phyloP scores from a whole-genome alignment of 2,888 invertebrate species.

The Nephrotoma flavescens region DNA sequence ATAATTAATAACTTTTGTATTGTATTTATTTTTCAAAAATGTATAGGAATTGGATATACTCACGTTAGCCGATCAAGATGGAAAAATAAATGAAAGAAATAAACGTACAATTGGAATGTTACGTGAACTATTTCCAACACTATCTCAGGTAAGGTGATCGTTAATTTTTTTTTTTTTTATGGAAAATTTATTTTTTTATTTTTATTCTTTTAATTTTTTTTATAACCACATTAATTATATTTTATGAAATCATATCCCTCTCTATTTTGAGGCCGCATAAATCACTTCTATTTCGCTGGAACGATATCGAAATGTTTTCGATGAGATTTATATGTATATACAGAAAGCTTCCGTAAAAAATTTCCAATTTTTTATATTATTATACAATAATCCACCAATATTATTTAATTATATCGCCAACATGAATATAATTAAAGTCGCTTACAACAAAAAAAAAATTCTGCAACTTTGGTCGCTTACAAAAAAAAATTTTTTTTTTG shows the following conservation, averaged over 20 bases:
- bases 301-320: too few relatives aligned
- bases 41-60: slow-evolving; percentile 51
- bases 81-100: slow-evolving; percentile 50
- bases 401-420: not conserved
- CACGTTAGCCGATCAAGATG: slow-evolving; percentile 49
- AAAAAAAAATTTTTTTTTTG: not conserved
- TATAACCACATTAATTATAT: not conserved
- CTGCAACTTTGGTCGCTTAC: not conserved
- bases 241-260: not conserved
- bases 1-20: not conserved
- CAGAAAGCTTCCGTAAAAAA: too few relatives aligned
- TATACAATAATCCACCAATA: not conserved
- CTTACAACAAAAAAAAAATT: not conserved
- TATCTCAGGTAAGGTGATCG: slow-evolving; percentile 48
- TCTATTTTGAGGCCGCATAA: not conserved
- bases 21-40: not conserved
- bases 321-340: too few relatives aligned
- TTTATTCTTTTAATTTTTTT: not conserved
- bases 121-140: slow-evolving; percentile 55
- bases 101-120: slow-evolving; percentile 65
- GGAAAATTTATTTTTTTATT: not conserved
- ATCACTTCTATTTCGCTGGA: not conserved
- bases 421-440: not conserved
- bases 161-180: not conserved
- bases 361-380: not conserved